Base-by-base conservation (phyloP, 2,797 vertebrate species). In the Lacerta viridis region DNA sequence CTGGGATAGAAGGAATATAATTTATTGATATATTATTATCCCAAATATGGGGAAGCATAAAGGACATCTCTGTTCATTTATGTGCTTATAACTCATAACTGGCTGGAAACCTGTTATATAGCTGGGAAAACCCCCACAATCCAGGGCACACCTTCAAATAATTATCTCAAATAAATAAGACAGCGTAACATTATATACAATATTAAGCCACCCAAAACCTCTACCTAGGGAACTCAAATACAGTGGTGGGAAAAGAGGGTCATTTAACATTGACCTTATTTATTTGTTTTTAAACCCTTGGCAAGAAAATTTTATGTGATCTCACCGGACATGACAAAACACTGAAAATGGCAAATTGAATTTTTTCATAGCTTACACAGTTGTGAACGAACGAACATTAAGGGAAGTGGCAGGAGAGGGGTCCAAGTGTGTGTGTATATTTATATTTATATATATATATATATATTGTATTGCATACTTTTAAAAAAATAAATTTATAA, bases 21-120 rank as follows among this genome's bases (percentile, higher is more conserved):
- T 91, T 92, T 83, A 93, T 83, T 93, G 91, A 95, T 94, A 93
- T 46, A 93, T 92, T 96, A 97, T 97, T 94, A 96, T 98, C 97
- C 97, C 96, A 96, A 95, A 96, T 96, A 97, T 94, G 89, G 96
- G 95, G 90, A 95, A 93, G 93, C 96, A 96, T 96, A 95, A 95
- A 94, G 95, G 96, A 95, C 95, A 95, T 93, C 94, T 93, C 94
- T 93, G 95, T 97, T 97, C 95, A 95, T 97, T 96, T 95, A 97
- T 94, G 96, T 97, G 97, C 97, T 98, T 97, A 97, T 97, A 97
- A 86, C n/a, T 80, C 78, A 86, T 89, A 89, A 89, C 84, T 89
- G 88, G 88, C 68, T 95, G 97, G 97, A 97, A 98, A 98, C 97
- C 94, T 97, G 96, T 97, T 98, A 97, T 98, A 97, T 97, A 97